phyloP scores from a whole-genome alignment of 2,797 vertebrate species.

The Xenops minutus region DNA sequence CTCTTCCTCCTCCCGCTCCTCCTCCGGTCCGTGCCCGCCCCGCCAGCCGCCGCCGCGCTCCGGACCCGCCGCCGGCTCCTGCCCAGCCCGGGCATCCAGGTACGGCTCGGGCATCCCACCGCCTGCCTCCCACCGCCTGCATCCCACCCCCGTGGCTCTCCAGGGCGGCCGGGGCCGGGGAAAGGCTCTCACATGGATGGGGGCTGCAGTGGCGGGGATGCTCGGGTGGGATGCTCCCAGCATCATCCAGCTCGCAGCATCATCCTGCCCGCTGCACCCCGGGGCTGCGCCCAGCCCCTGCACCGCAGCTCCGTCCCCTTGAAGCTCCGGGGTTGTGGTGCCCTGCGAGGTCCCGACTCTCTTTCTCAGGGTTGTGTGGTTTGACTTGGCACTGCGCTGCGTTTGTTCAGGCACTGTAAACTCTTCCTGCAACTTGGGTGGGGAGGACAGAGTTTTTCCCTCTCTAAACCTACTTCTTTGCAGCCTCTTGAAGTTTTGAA shows the following conservation, averaged over 20 bases:
- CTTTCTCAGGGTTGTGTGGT: background rate
- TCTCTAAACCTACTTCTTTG: background rate
- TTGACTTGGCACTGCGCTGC: rapidly evolving
- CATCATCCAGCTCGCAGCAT: background rate
- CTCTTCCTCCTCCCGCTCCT: background rate
- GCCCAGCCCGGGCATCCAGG: background rate
- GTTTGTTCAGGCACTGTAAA: background rate
- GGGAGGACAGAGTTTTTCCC: background rate
- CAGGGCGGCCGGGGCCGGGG: background rate
- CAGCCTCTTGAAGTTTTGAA: background rate
- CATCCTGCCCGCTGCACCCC: background rate
- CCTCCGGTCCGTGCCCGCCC: background rate
- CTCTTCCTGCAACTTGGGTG: background rate
- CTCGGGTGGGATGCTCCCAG: background rate
- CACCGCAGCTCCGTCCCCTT: background rate
- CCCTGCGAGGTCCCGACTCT: background rate
- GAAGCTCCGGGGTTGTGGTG: background rate
- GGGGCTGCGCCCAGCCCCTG: background rate
- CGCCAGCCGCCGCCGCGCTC: background rate
- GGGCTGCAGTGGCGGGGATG: background rate
- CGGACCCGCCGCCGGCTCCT: background rate
- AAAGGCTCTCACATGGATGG: background rate
- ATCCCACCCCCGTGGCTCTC: background rate
- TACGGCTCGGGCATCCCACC: background rate
- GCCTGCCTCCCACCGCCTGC: too few species aligned